Conservation (phyloP, 2,888 invertebrate species). For the Dryococelus australis region DNA sequence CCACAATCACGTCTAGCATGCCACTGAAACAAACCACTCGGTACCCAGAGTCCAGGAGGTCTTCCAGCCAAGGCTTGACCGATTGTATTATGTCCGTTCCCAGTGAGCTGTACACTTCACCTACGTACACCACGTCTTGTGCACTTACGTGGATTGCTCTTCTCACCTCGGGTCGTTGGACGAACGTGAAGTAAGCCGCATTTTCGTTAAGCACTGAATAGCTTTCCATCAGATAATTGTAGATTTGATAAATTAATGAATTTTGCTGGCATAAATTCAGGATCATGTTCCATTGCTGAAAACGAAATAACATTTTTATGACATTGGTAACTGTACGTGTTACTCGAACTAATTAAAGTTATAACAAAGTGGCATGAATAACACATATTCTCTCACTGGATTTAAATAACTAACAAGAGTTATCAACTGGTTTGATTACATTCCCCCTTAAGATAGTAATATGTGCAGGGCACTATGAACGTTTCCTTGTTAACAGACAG, state of each 20-base stretch:
- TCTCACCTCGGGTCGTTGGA: constrained; percentile 60
- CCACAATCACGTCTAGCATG: constrained; percentile 70
- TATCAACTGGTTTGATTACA: too few relatives aligned
- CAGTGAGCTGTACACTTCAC: constrained; percentile 61
- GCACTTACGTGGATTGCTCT: constrained; percentile 64
- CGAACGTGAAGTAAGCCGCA: constrained; percentile 51
- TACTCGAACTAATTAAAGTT: too few relatives aligned
- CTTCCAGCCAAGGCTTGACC: constrained; percentile 65
- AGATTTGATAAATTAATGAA: constrained; percentile 48
- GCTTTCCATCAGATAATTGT: constrained; percentile 61
- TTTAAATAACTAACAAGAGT: too few relatives aligned
- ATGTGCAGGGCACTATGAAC: too few relatives aligned
- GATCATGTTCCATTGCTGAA: neutral
- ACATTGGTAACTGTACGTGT: neutral
- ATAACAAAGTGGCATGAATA: too few relatives aligned
- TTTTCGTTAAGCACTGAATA: neutral
- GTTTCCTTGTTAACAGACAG: too few relatives aligned
- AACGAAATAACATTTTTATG: neutral
- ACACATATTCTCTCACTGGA: too few relatives aligned
- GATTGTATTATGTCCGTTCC: constrained; percentile 66
- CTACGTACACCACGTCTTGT: constrained; percentile 56
- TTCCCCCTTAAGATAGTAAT: too few relatives aligned
- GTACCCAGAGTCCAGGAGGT: constrained; percentile 59
- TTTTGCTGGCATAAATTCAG: neutral
- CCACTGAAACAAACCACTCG: constrained; percentile 54